Base-by-base conservation (phyloP, 2,888 invertebrate genomes). In the Neria commutata region DNA sequence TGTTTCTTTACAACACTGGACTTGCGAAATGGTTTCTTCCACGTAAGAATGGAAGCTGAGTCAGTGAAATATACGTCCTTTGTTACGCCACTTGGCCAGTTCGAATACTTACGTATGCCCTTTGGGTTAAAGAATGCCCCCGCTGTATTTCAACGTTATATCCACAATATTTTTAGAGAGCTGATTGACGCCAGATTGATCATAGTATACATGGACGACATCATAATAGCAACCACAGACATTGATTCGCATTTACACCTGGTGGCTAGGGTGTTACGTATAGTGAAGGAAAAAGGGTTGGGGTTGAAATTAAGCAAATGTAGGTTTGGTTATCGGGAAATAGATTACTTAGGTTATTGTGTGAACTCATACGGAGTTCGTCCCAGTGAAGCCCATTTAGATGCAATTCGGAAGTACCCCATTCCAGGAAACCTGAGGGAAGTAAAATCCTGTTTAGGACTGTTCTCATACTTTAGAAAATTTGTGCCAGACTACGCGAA, bases 401-500 rank as follows among this genome's bases (percentile, higher is more conserved):
- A 54, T 2, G 56, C 61, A 2, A 57, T 63, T 34, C 14, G n/a
- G 29, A 19, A 11, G 25, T 61, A 55, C 34, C 46, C 54, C 4
- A 16, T 50, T 4, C 58, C 60, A 1, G 42, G n/a, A n/a, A n/a
- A n/a, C n/a, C n/a, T n/a, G n/a, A n/a, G n/a, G n/a, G n/a, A n/a
- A n/a, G n/a, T n/a, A n/a, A n/a, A n/a, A n/a, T n/a, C n/a, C n/a
- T n/a, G 60, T 45, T 45, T 60, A 10, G 60, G 63, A 1, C 16
- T 63, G 8, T 61, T 60, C 51, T 62, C 59, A 3, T 65, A 65
- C 25, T 62, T 62, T n/a, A 55, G 54, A 14, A 59, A 59, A 29
- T 64, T 59, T 19, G 42, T 61, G n/a, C 50, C 52, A 29, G 54
- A 61, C 33, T 65, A 54, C 42, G 58, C 63, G 29, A 61, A 55